These are phyloP conservation scores for Formica selysi DNA, from an alignment of 1,140 invertebrate species.

Conservation along the genomic window DNA sequence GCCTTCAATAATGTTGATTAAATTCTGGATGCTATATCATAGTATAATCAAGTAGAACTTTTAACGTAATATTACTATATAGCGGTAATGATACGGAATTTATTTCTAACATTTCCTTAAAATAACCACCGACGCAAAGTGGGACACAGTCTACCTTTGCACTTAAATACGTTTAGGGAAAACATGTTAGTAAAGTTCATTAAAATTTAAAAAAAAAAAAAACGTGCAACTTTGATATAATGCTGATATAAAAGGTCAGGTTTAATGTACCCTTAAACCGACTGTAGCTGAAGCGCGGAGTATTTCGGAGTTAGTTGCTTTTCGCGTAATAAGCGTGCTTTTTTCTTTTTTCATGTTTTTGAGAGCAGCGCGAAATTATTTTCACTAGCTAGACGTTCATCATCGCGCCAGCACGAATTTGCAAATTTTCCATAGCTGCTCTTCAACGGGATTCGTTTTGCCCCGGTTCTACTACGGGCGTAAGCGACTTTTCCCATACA, in stretches of 20 bases:
- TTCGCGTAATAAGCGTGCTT: slow-evolving; percentile 17
- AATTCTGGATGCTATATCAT: slow-evolving; percentile 26
- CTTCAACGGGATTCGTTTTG: slow-evolving; percentile 69
- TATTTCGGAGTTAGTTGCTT: slow-evolving; percentile 26
- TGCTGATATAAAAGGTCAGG: slow-evolving; percentile 29
- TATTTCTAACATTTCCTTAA: slow-evolving; percentile 30
- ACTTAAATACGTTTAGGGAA: neutral
- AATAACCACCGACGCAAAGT: slow-evolving; percentile 26
- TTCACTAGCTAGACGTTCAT: slow-evolving; percentile 63
- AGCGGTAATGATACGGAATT: slow-evolving; percentile 8
- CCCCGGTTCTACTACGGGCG: slow-evolving; percentile 52
- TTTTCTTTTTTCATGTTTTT: slow-evolving; percentile 28
- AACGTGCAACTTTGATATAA: slow-evolving; percentile 21
- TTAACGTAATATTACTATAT: slow-evolving; percentile 23
- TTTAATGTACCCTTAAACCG: slow-evolving; percentile 32
- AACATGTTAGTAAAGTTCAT: slow-evolving; percentile 40
- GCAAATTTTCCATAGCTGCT: slow-evolving; percentile 71
- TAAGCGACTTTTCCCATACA: slow-evolving; percentile 70
- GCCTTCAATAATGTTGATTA: slow-evolving; percentile 44
- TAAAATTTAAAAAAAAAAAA: slow-evolving; percentile 30
- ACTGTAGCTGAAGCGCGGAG: neutral
- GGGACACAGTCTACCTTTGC: neutral
- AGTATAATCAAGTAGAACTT: slow-evolving; percentile 26
- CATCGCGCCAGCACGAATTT: slow-evolving; percentile 65
- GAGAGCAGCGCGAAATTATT: slow-evolving; percentile 49